Evolutionary conservation across 2,113 vertebrate species (phyloP).

Genomic region (Oncorhynchus mykiss): DNA sequence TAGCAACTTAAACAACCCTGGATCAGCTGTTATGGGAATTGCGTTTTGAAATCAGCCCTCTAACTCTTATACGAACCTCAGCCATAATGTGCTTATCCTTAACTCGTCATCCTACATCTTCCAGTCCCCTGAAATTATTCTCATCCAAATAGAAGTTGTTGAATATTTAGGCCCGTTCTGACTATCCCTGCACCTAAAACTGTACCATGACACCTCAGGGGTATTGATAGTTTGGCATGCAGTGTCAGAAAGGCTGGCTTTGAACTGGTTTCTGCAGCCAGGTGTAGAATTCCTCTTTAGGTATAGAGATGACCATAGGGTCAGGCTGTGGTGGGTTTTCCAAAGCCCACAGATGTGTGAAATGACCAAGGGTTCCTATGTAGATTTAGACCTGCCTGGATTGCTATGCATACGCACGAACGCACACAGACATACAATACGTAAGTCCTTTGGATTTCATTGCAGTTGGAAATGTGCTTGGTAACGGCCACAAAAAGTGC

Average conservation of each 20-base stretch:
- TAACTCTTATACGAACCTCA: not conserved
- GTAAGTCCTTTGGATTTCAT: too few relatives aligned
- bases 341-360: conserved; percentile 23
- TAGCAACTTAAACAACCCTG: not conserved
- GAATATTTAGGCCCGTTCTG: not conserved
- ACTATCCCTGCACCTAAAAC: conserved; percentile 1
- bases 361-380: conserved; percentile 2
- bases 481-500: too few relatives aligned
- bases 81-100: not conserved
- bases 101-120: not conserved
- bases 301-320: conserved; percentile 22
- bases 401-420: not conserved
- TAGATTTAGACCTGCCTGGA: not conserved
- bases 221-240: not conserved
- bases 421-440: too few relatives aligned
- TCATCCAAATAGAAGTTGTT: not conserved
- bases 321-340: not conserved
- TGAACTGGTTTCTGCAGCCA: conserved; percentile 7
- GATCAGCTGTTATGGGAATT: not conserved
- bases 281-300: conserved; percentile 27
- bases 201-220: not conserved
- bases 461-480: too few relatives aligned
- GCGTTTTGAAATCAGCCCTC: not conserved
- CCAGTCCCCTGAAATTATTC: too few relatives aligned
- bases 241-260: not conserved